Evolutionary conservation across 1,140 invertebrate species (phyloP), one percentile per base, ranked within the genome.

Genomic region (Theocolax elegans): DNA sequence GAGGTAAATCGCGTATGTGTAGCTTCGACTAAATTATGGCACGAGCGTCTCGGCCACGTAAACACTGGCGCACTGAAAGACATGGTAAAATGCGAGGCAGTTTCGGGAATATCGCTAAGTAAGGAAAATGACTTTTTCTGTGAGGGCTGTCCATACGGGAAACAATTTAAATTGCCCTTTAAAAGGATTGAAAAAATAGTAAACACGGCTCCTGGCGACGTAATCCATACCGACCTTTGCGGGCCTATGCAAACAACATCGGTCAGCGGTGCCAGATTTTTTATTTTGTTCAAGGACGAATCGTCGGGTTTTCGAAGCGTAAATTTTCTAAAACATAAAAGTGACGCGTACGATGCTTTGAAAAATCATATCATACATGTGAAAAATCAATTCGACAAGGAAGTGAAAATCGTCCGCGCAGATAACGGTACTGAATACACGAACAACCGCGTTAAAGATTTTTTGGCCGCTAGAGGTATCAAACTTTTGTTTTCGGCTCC

Each of bases 301-400:
- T 77, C 53, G 40, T 74, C 76, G 7, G 71, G 69, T 48, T 76
- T 72, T 56, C 58, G 29, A 9, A 67, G 67, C 51, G 73, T 79
- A 25, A 80, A 77, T 51, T 80, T 83, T 59, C 60, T 83, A 7
- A 78, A 77, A 51, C 59, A 77, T 17, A 83, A 83, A 72, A 58
- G 58, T 44, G 67, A 76, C 31, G 68, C 72, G 8, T 13, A 59
- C 27, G 42, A 73, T 31, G 23, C 27, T 15, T 48, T 83, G n/a
- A 75, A 76, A 49, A 67, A 74, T 12, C 73, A 65, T 27, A 46
- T 79, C 12, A 67, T 68, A 29, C 15, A 9, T 15, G 46, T 70
- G 0, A 64, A 65, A 72, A 76, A 74, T 51, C 15, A 46, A 13
- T 72, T 74, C 23, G 44, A 35, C 0, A 51, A 56, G 13, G 21